These are phyloP conservation scores for Panonychus citri DNA, from an alignment of 1,140 invertebrate species.

Conservation along the genomic window DNA sequence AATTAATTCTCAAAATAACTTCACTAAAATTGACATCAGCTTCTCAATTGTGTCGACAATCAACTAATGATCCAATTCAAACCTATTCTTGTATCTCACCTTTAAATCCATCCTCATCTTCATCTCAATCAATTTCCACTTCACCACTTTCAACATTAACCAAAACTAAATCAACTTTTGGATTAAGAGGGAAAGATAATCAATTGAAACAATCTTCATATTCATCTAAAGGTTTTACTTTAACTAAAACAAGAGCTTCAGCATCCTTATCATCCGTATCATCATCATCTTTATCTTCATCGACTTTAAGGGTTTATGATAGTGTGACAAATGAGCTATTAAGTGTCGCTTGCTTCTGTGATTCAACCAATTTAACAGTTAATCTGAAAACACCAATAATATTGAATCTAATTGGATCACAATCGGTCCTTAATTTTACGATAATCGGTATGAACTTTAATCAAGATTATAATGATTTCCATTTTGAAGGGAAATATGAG, in stretches of 20 bases:
- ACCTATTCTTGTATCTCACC: neutral
- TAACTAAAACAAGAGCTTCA: neutral
- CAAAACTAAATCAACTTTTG: too few relatives aligned
- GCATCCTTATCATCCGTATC: neutral
- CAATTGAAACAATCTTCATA: too few relatives aligned
- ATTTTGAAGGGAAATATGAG: slow-evolving; percentile 57
- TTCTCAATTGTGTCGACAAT: slow-evolving; percentile 7
- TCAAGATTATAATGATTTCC: slow-evolving; percentile 56
- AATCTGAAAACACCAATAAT: slow-evolving; percentile 33
- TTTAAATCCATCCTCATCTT: neutral
- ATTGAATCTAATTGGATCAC: slow-evolving; percentile 45
- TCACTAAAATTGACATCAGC: slow-evolving; percentile 5
- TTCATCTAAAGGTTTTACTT: neutral
- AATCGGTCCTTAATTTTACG: slow-evolving; percentile 54
- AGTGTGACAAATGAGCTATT: slow-evolving; percentile 17
- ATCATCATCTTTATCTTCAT: neutral
- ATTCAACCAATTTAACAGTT: slow-evolving; percentile 29
- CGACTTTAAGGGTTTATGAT: neutral
- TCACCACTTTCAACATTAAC: too few relatives aligned
- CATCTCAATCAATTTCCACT: neutral
- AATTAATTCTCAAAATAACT: slow-evolving; percentile 7
- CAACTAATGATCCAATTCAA: slow-evolving; percentile 2
- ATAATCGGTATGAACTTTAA: slow-evolving; percentile 52
- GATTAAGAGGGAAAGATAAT: too few relatives aligned
- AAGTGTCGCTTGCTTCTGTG: slow-evolving; percentile 44